Evolutionary conservation across 2,888 invertebrate species (phyloP).

Genomic region (Galeopsomyia nigrocyanea): DNA sequence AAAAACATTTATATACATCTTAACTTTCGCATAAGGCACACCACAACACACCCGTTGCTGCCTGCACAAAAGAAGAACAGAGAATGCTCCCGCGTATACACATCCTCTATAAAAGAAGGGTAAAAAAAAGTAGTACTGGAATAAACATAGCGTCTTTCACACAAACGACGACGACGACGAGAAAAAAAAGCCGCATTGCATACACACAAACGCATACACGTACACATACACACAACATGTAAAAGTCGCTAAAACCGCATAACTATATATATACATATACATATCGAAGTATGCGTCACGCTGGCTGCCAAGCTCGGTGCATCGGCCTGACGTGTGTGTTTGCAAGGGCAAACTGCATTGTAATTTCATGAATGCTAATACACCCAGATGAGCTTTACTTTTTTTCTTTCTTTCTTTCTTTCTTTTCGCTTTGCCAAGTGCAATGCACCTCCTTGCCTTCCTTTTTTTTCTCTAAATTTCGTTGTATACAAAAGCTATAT

Average conservation of each 20-base stretch:
- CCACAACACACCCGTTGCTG: background rate
- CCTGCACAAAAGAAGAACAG: background rate
- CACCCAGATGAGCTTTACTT: background rate
- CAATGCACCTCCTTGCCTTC: background rate
- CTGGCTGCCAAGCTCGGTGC: slow-evolving; percentile 7
- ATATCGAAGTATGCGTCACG: slow-evolving; percentile 24
- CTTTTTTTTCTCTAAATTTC: too few species aligned
- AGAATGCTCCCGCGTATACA: background rate
- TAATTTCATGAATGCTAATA: slow-evolving; percentile 34
- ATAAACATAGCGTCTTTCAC: slow-evolving; percentile 23
- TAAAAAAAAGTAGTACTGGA: slow-evolving; percentile 1
- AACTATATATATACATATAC: too few species aligned
- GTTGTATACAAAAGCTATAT: too few species aligned
- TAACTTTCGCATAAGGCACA: too few species aligned
- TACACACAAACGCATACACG: background rate
- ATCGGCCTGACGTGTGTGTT: slow-evolving; percentile 1
- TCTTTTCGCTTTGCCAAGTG: background rate
- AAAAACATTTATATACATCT: too few species aligned
- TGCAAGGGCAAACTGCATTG: slow-evolving; percentile 6
- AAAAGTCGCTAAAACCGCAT: too few species aligned
- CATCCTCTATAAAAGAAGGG: background rate
- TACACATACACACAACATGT: too few species aligned
- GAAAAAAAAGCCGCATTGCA: slow-evolving; percentile 18
- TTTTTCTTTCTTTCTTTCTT: background rate
- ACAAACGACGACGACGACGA: background rate